Evolutionary conservation across 2,113 vertebrate species (phyloP).

Genomic region (Pyrgilauda ruficollis): DNA sequence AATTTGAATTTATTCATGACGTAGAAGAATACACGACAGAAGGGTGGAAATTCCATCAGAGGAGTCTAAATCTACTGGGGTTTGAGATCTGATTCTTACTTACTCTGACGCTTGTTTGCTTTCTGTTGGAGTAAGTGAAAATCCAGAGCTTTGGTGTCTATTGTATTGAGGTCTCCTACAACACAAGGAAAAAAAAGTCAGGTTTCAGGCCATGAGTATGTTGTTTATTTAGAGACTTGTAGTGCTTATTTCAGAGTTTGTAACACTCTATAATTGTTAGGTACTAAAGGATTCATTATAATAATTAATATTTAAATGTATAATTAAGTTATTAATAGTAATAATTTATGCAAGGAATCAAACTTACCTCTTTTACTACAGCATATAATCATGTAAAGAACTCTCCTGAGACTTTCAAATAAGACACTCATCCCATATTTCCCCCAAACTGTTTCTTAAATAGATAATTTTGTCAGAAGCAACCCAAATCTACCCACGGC

Average conservation of each 20-base stretch:
- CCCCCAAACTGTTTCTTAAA: background rate
- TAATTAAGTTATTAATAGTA: constrained; percentile 25
- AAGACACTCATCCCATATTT: background rate
- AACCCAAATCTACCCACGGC: background rate
- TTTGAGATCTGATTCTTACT: background rate
- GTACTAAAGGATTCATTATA: constrained; percentile 26
- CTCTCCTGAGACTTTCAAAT: background rate
- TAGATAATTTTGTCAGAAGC: background rate
- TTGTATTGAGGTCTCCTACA: background rate
- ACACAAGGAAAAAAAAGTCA: background rate
- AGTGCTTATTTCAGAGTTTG: constrained; percentile 33
- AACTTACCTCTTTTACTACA: background rate
- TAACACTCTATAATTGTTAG: constrained; percentile 13
- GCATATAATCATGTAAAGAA: background rate
- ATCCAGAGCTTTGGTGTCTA: background rate
- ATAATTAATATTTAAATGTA: constrained; percentile 19
- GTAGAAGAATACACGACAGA: background rate
- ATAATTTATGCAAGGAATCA: constrained; percentile 38
- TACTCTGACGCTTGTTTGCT: background rate
- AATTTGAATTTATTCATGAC: background rate
- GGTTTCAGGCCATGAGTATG: background rate
- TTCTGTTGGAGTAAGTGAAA: background rate
- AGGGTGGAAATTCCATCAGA: background rate
- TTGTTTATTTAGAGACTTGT: constrained; percentile 24
- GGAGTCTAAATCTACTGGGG: background rate